Percentiles rank a stretch among this genome's conserved stretches.
phyloP scores from a whole-genome alignment of 2,888 invertebrate genomes.

The Phragmatobia fuliginosa region DNA sequence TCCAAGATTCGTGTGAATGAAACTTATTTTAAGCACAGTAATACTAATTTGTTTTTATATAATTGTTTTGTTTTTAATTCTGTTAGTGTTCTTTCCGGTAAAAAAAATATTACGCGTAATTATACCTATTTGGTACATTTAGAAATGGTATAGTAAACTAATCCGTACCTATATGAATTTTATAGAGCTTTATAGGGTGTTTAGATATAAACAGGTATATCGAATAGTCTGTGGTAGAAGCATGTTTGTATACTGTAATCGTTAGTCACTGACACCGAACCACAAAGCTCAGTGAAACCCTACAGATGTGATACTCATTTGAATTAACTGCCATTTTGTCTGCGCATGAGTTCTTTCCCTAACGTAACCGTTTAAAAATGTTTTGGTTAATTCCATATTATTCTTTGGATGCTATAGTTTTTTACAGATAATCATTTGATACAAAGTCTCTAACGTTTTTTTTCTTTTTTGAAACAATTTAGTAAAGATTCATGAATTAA shows the following conservation, averaged over 20 bases:
- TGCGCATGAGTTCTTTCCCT: neutral
- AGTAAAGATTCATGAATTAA: neutral
- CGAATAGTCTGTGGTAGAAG: slow-evolving; percentile 55
- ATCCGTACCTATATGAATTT: slow-evolving; percentile 36
- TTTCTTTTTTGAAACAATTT: neutral
- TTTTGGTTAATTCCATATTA: neutral
- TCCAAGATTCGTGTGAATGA: neutral
- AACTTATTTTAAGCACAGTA: neutral
- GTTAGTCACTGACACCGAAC: slow-evolving; percentile 74
- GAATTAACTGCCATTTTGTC: neutral
- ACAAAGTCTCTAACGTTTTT: neutral
- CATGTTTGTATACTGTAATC: slow-evolving; percentile 69
- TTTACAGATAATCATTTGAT: neutral
- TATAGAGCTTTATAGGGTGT: slow-evolving; percentile 37
- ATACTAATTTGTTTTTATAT: neutral
- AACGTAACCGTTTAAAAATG: neutral
- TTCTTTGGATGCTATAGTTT: neutral
- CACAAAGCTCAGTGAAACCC: slow-evolving; percentile 63
- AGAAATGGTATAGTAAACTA: slow-evolving; percentile 44
- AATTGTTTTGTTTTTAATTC: neutral
- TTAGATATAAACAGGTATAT: slow-evolving; percentile 34
- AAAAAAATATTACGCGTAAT: neutral
- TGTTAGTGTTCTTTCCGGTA: neutral
- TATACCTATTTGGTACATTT: slow-evolving; percentile 28
- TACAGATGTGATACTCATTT: slow-evolving; percentile 60